Conservation (phyloP, 2,113 vertebrate species). For the Gila orcuttii region DNA sequence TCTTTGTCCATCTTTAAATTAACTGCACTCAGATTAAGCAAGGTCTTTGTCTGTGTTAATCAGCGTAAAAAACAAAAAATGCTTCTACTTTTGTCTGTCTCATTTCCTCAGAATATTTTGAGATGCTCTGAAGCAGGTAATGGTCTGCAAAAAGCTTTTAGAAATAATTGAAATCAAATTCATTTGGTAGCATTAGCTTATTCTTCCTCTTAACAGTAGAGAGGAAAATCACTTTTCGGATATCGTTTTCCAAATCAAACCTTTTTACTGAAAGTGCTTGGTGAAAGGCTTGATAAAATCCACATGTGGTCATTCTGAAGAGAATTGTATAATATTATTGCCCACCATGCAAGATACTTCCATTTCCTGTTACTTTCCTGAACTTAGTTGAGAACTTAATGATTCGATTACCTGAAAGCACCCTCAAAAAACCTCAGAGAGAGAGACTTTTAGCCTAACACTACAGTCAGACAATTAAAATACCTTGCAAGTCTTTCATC, state of each 20-base stretch:
- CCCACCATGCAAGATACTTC: background rate
- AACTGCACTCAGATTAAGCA: constrained; percentile 39
- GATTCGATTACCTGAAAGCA: constrained; percentile 32
- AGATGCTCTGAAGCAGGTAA: constrained; percentile 24
- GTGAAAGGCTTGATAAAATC: background rate
- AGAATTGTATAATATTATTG: background rate
- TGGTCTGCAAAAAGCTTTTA: background rate
- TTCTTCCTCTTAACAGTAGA: background rate
- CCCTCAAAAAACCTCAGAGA: constrained; percentile 17
- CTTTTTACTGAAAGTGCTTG: constrained; percentile 1
- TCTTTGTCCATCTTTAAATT: constrained; percentile 18
- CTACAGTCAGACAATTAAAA: constrained; percentile 41
- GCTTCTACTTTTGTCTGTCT: constrained; percentile 33
- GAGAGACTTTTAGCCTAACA: constrained; percentile 34
- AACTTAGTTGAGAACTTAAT: constrained; percentile 25
- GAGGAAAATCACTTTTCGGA: background rate
- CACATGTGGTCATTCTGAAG: background rate
- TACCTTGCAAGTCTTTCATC: constrained; percentile 29
- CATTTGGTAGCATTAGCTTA: background rate
- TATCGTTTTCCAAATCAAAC: constrained; percentile 3
- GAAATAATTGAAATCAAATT: background rate
- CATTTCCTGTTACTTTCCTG: background rate
- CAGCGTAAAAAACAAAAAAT: constrained; percentile 32
- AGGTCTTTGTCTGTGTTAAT: constrained; percentile 48
- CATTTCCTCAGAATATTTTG: constrained; percentile 35